phyloP scores from a whole-genome alignment of 1,140 invertebrate species.

The Antheraea mylitta region DNA sequence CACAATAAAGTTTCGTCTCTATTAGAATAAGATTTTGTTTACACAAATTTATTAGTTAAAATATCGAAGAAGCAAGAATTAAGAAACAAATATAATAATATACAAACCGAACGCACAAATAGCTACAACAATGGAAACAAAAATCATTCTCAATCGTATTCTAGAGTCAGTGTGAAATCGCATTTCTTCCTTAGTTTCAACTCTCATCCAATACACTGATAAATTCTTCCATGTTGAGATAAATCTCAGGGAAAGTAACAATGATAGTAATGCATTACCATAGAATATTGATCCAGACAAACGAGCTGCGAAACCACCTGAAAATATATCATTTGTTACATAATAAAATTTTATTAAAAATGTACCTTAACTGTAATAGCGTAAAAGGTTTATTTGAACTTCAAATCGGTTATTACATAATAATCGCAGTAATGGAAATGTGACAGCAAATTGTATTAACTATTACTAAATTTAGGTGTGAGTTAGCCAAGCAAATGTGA shows the following conservation, averaged over 20 bases:
- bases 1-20: too few relatives aligned
- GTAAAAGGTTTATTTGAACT: too few relatives aligned
- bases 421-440: too few relatives aligned
- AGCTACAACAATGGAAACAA: slow-evolving; percentile 36
- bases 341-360: background rate
- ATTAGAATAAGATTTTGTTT: too few relatives aligned
- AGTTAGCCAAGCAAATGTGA: too few relatives aligned
- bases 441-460: too few relatives aligned
- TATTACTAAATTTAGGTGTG: too few relatives aligned
- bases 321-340: background rate
- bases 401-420: too few relatives aligned
- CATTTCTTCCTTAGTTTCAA: slow-evolving; percentile 29
- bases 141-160: slow-evolving; percentile 37
- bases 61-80: too few relatives aligned
- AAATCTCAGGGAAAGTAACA: slow-evolving; percentile 45
- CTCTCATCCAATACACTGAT: slow-evolving; percentile 35
- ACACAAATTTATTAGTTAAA: too few relatives aligned
- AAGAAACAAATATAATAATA: background rate
- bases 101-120: slow-evolving; percentile 47
- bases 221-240: slow-evolving; percentile 41
- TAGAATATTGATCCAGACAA: slow-evolving; percentile 63
- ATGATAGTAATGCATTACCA: slow-evolving; percentile 51
- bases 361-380: too few relatives aligned
- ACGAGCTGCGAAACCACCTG: slow-evolving; percentile 30
- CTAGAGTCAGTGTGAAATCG: slow-evolving; percentile 31